Evolutionary conservation across 2,113 vertebrate genomes (phyloP).

Genomic region (Aegithalos caudatus): DNA sequence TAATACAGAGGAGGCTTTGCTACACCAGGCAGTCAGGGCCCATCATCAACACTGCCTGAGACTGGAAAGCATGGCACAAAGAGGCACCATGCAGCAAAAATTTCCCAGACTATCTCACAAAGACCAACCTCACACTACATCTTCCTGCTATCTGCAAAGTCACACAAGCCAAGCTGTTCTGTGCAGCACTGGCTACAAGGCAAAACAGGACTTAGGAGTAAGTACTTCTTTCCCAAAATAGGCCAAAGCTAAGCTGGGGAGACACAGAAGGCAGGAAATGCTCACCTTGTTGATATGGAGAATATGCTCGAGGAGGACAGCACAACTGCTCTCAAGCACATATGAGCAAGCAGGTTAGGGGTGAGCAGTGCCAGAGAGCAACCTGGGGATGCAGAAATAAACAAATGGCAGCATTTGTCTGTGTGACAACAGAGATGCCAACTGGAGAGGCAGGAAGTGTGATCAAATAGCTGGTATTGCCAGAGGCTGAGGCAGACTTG

Average conservation of each 20-base stretch:
- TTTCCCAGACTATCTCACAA: not conserved
- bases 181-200: not conserved
- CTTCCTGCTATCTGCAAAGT: not conserved
- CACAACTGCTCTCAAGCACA: not conserved
- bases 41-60: not conserved
- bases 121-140: not conserved
- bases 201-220: not conserved
- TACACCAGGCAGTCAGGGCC: not conserved
- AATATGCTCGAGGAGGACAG: not conserved
- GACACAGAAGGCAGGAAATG: not conserved
- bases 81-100: not conserved
- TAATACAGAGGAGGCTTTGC: not conserved
- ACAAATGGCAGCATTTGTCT: not conserved
- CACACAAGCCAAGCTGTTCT: not conserved
- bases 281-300: not conserved
- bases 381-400: not conserved
- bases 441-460: not conserved
- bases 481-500: slow-evolving; percentile 34
- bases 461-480: slow-evolving; percentile 28
- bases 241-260: not conserved
- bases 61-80: not conserved
- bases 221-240: not conserved
- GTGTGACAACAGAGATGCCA: not conserved
- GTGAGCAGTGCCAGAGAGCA: not conserved
- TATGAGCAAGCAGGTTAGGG: not conserved